These are phyloP conservation scores for Xylota segnis DNA, from an alignment of 2,888 invertebrate species.

Conservation along the genomic window DNA sequence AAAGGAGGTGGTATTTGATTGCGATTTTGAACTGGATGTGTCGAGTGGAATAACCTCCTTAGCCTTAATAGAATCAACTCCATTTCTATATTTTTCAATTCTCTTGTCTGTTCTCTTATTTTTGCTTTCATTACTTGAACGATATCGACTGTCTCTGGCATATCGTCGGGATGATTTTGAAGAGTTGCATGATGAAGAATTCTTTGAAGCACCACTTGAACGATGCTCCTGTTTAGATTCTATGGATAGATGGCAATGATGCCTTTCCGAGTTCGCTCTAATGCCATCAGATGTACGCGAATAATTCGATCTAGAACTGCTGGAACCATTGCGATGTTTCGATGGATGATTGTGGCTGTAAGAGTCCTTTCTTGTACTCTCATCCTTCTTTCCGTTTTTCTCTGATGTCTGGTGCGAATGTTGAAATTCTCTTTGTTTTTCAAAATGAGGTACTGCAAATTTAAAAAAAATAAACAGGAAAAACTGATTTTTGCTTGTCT, in stretches of 20 bases:
- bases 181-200: no score
- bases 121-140: not conserved
- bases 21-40: not conserved
- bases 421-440: not conserved
- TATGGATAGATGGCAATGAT: not conserved
- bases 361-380: not conserved
- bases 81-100: not conserved
- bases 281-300: not conserved
- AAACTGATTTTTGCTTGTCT: not conserved
- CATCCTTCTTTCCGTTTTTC: not conserved
- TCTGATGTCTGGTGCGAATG: not conserved
- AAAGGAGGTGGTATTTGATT: not conserved
- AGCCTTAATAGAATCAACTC: not conserved
- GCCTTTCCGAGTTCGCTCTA: not conserved
- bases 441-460: not conserved
- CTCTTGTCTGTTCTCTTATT: not conserved
- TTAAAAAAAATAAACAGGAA: not conserved
- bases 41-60: not conserved
- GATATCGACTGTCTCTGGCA: not conserved
- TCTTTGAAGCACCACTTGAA: not conserved
- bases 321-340: constrained; percentile 20
- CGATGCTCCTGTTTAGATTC: not conserved
- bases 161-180: not conserved
- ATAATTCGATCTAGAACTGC: constrained; percentile 10
- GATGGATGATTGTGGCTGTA: not conserved